Evolutionary conservation across 2,797 vertebrate species (phyloP), one percentile per base, ranked within the genome.

Genomic region (Spinibarbus caldwelli): DNA sequence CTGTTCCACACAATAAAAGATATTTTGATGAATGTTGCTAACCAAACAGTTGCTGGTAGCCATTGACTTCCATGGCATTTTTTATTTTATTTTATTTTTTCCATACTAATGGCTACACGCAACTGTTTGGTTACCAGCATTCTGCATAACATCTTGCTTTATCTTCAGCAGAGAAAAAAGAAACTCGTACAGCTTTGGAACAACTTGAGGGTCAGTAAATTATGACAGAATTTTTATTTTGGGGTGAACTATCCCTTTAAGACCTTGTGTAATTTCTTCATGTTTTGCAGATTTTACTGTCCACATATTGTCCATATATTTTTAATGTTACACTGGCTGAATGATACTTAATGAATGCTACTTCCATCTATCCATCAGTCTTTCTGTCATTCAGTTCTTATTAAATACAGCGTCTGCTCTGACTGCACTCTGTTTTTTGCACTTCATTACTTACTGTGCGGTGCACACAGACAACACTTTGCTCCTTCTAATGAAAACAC

Each of bases 391-490:
- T 78, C n/a, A 6, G 23, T 34, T 45, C 10, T 79, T 47, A 64
- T 47, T 66, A 62, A 79, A 79, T 21, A 66, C 26, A 47, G 17
- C 17, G 4, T 45, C 41, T 64, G 41, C 77, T 45, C 19, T 83
- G 57, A 52, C 31, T 64, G 49, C 6, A 68, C 11, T 68, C 62
- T 43, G 19, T 78, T 71, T 54, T 29, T 45, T 85, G 64, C 62
- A 78, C 75, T 59, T 78, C 75, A 78, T 84, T 71, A 85, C 52
- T 45, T n/a, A n/a, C n/a, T 6, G 9, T 77, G 31, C 14, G 6
- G 8, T 57, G 47, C 34, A 68, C 36, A 43, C n/a, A 26, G n/a
- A 57, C 47, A 78, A 31, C 49, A 31, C 66, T 34, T 43, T 82
- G 36, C 52, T 17, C 15, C 49, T 57, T 73, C 21, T 71, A 78